Evolutionary conservation across 2,113 vertebrate species (phyloP).

Genomic region (Bubalus kerabau): DNA sequence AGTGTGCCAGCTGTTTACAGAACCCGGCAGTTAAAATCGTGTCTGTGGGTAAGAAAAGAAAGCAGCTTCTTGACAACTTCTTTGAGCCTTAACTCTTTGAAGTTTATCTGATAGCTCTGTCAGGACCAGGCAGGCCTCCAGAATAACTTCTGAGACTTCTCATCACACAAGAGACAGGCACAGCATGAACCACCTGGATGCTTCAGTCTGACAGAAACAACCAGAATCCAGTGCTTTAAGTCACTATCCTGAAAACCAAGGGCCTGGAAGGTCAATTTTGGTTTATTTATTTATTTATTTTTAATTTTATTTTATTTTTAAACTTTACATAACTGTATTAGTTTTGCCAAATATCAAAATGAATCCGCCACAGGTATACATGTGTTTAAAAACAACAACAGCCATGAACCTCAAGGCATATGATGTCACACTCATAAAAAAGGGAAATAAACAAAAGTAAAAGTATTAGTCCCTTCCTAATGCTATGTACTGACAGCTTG

Average conservation of each 20-base stretch:
- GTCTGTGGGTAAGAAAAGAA: constrained; percentile 41
- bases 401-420: neutral
- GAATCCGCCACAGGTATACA: no score
- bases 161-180: constrained; percentile 23
- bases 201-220: constrained; percentile 29
- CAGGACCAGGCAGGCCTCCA: constrained; percentile 9
- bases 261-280: neutral
- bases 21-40: constrained; percentile 35
- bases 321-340: no score
- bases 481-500: neutral
- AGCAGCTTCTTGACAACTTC: constrained; percentile 29
- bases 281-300: neutral
- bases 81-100: constrained; percentile 34
- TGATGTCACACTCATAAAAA: neutral
- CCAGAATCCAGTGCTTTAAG: neutral
- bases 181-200: neutral
- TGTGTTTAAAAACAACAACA: neutral
- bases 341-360: no score
- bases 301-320: no score
- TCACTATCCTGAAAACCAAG: neutral
- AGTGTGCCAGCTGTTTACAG: constrained; percentile 14
- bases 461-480: neutral
- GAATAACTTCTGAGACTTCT: constrained; percentile 14
- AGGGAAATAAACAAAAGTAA: neutral
- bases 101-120: constrained; percentile 39